Conservation (phyloP, 2,113 vertebrate genomes). For the Hemiscyllium ocellatum region DNA sequence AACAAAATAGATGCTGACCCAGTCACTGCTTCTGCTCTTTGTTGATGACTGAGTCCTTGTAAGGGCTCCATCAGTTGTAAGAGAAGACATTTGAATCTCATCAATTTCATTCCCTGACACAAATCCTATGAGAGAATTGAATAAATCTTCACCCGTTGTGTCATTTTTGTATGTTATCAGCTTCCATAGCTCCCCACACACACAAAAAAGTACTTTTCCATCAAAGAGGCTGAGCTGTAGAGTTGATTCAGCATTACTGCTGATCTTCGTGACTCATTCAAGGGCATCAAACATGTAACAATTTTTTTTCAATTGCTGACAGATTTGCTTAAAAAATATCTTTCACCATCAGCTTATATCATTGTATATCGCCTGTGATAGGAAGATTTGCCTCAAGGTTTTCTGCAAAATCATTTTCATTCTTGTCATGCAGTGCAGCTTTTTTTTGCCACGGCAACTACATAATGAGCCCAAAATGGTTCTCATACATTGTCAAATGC, state of each 20-base stretch:
- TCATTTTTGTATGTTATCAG: background rate
- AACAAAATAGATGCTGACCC: background rate
- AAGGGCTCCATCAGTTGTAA: background rate
- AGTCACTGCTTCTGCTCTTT: background rate
- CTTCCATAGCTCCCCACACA: background rate
- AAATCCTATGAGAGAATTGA: background rate
- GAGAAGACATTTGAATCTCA: background rate
- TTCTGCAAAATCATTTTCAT: background rate
- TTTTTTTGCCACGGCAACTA: background rate
- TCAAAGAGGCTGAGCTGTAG: background rate
- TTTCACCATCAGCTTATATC: background rate
- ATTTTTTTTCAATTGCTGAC: background rate
- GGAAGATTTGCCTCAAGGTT: slow-evolving; percentile 12
- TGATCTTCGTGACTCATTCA: background rate
- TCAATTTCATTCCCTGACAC: background rate
- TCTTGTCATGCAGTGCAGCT: background rate
- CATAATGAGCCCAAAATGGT: background rate
- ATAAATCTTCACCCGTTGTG: background rate
- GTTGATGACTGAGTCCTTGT: background rate
- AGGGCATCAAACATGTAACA: background rate
- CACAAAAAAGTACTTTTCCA: background rate
- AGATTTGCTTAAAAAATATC: background rate
- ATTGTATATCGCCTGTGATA: background rate
- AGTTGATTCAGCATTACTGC: background rate
- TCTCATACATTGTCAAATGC: background rate